Base-by-base conservation (phyloP, 2,113 vertebrate genomes). In the Scomber colias region DNA sequence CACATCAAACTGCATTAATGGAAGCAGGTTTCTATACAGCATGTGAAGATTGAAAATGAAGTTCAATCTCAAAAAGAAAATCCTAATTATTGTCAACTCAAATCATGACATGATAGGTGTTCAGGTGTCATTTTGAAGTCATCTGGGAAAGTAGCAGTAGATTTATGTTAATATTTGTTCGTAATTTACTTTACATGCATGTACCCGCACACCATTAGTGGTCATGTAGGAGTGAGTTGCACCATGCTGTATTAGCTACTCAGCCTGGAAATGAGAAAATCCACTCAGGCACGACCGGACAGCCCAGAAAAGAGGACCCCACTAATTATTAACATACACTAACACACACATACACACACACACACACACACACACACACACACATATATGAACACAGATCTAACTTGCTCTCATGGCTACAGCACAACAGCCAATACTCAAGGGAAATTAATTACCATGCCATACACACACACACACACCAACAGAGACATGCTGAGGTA, bases 371-470 rank as follows among this genome's bases (percentile, higher is more conserved):
- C 27, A 17, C 19, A 21, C 21, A 21, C 21, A 21, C 21, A 21
- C 21, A 21, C 21, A 21, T 1, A 21, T 21, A 21, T 21, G n/a
- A 27, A 75, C 24, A 75, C 11, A 35, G 19, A 72, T 78, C 54
- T 65, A 71, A 77, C 74, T 64, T 24, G 61, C 30, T 83, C 72
- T 76, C 30, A 72, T 71, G 65, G 57, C 57, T 83, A 60, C 62
- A 45, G 66, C 70, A 48, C 60, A 59, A 77, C 67, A 75, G 54
- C 72, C 62, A 77, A 51, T 84, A 75, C 90, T 87, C 87, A 51
- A 1, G 79, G 90, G 90, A 88, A 90, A 90, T 90, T 82, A 92
- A 92, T 93, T 91, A 89, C 60, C 76, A 80, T 83, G 82, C 85
- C 85, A 59, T 85, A 50, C 69, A 53, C 84, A 74, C 80, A 75